Evolutionary conservation across 2,113 vertebrate species (phyloP).

Genomic region (Epinephelus lanceolatus): DNA sequence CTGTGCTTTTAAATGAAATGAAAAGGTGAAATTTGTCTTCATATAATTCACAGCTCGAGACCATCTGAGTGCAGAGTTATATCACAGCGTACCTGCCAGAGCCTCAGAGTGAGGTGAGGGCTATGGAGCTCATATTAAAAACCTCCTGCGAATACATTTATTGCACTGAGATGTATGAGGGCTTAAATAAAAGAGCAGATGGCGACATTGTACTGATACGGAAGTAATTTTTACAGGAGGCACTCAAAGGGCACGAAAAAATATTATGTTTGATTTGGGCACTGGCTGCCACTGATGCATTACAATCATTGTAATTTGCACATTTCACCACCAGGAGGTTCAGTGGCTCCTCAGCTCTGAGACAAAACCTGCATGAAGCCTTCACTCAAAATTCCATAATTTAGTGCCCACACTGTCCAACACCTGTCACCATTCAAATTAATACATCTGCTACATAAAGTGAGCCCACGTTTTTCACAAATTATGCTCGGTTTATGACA

Average conservation of each 20-base stretch:
- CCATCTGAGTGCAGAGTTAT: conserved; percentile 59
- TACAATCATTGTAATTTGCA: conserved; percentile 43
- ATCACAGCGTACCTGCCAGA: conserved; percentile 42
- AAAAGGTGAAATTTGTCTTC: conserved; percentile 58
- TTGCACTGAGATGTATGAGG: conserved; percentile 64
- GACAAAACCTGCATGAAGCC: conserved; percentile 13
- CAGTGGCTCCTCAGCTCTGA: conserved; percentile 22
- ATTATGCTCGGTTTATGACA: neutral
- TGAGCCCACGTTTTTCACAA: neutral
- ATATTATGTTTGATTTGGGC: conserved; percentile 42
- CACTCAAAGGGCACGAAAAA: conserved; percentile 35
- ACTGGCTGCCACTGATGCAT: conserved; percentile 3
- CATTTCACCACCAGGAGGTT: conserved; percentile 68
- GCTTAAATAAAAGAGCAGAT: conserved; percentile 49
- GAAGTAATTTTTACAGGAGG: conserved; percentile 25
- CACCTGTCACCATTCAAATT: conserved; percentile 13
- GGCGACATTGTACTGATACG: conserved; percentile 16
- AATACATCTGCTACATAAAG: neutral
- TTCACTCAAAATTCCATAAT: conserved; percentile 4
- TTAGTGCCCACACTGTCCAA: neutral
- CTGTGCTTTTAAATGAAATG: conserved; percentile 64
- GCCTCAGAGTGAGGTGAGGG: conserved; percentile 18
- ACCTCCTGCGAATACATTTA: conserved; percentile 72
- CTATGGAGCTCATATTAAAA: conserved; percentile 64
- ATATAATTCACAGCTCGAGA: conserved; percentile 51